Conservation (phyloP, 2,113 vertebrate genomes). For the Megatriorchis doriae region DNA sequence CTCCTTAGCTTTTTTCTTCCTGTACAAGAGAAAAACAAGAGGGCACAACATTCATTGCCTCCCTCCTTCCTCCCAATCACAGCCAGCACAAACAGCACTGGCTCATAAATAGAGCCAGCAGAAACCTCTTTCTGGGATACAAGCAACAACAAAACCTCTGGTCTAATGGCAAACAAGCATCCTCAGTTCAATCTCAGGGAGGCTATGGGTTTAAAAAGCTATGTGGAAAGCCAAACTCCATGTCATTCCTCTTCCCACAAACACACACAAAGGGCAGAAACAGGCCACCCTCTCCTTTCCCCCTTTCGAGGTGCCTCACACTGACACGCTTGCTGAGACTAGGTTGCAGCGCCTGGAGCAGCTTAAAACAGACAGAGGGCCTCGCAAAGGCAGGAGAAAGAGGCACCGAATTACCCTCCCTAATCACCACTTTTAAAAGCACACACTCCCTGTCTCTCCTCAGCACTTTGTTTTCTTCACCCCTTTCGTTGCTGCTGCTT, state of each 20-base stretch:
- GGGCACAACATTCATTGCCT: slow-evolving; percentile 27
- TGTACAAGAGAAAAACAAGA: slow-evolving; percentile 51
- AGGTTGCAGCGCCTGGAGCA: slow-evolving; percentile 17
- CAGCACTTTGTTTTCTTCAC: background rate
- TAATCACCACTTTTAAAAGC: background rate
- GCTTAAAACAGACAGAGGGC: slow-evolving; percentile 16
- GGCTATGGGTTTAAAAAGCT: background rate
- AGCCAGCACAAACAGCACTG: slow-evolving; percentile 7
- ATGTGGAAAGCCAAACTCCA: background rate
- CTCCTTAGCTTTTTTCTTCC: slow-evolving; percentile 45
- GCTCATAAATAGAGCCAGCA: background rate
- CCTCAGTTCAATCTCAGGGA: background rate
- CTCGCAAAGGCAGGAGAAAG: background rate
- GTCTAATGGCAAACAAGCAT: slow-evolving; percentile 19
- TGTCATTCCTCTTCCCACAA: background rate
- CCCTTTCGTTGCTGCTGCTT: background rate
- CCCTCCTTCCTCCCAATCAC: slow-evolving; percentile 24
- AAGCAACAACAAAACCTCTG: background rate
- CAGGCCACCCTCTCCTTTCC: slow-evolving; percentile 2
- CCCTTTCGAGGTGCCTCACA: background rate
- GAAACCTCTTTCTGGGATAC: background rate
- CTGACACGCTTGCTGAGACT: background rate
- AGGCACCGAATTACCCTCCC: background rate
- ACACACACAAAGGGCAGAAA: slow-evolving; percentile 4
- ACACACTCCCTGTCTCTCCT: background rate